These are phyloP conservation scores for Rhizomys pruinosus DNA, from an alignment of 2,113 vertebrate species.

Conservation along the genomic window DNA sequence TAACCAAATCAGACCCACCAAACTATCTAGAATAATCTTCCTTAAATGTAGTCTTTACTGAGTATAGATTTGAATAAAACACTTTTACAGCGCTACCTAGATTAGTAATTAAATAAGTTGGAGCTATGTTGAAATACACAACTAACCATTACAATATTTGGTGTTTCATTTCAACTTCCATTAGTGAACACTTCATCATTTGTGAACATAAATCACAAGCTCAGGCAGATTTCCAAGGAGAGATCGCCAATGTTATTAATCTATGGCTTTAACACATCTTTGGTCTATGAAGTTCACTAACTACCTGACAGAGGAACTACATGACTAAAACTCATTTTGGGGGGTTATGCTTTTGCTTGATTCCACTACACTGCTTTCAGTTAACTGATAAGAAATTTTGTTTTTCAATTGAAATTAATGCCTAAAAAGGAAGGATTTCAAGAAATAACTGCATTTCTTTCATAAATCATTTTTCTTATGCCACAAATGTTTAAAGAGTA, in stretches of 20 bases:
- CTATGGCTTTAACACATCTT: constrained; percentile 33
- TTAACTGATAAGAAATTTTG: constrained; percentile 48
- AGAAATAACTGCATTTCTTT: constrained; percentile 43
- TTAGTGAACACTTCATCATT: constrained; percentile 34
- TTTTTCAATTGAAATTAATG: constrained; percentile 42
- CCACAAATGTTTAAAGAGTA: constrained; percentile 29
- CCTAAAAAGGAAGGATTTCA: constrained; percentile 59
- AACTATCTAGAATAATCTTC: constrained; percentile 42
- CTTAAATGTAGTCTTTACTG: constrained; percentile 36
- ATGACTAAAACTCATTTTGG: constrained; percentile 43
- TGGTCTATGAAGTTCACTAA: constrained; percentile 53
- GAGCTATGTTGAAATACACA: constrained; percentile 42
- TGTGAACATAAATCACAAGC: constrained; percentile 64
- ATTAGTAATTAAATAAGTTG: constrained; percentile 34
- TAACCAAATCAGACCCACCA: constrained; percentile 49
- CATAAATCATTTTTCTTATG: constrained; percentile 52
- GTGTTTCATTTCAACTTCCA: constrained; percentile 55
- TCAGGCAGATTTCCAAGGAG: constrained; percentile 36
- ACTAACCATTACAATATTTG: constrained; percentile 4
- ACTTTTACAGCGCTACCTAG: not conserved
- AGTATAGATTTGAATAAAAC: constrained; percentile 50
- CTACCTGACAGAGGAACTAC: constrained; percentile 37
- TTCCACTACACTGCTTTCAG: constrained; percentile 48
- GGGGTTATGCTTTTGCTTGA: not conserved
- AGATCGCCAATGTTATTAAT: constrained; percentile 19